phyloP scores from a whole-genome alignment of 2,797 vertebrate species.

The Zenarchopterus dispar region DNA sequence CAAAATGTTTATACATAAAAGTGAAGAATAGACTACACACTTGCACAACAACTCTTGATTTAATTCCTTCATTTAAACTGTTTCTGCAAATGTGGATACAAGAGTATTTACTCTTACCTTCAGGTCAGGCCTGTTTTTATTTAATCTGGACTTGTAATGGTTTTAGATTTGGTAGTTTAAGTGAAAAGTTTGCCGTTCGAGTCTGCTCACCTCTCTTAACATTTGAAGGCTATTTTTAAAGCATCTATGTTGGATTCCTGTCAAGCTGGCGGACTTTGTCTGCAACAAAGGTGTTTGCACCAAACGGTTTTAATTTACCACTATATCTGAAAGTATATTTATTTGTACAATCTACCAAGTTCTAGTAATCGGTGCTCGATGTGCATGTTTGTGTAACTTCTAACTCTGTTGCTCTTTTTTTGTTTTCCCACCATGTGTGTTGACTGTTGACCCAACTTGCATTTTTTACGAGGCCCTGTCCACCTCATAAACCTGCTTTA shows the following conservation, averaged over 20 bases:
- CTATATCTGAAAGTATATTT: slow-evolving; percentile 41
- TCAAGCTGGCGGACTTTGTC: slow-evolving; percentile 19
- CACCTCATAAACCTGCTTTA: slow-evolving; percentile 35
- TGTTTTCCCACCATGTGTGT: not conserved
- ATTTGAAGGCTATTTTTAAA: slow-evolving; percentile 27
- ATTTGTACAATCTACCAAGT: slow-evolving; percentile 12
- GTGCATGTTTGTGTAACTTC: slow-evolving; percentile 8
- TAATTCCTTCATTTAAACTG: slow-evolving; percentile 11
- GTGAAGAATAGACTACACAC: not conserved
- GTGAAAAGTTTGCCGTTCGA: slow-evolving; percentile 38
- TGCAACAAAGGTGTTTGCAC: slow-evolving; percentile 30
- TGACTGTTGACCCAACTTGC: slow-evolving; percentile 13
- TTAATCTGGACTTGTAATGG: slow-evolving; percentile 22
- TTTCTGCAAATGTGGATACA: slow-evolving; percentile 2
- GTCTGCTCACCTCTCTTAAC: slow-evolving; percentile 43
- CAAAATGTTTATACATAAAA: not conserved
- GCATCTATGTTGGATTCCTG: slow-evolving; percentile 26
- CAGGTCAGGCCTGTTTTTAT: slow-evolving; percentile 25
- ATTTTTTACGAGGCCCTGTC: slow-evolving; percentile 26
- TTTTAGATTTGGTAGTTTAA: slow-evolving; percentile 14
- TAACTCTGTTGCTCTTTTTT: not conserved
- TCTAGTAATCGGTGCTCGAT: slow-evolving; percentile 3
- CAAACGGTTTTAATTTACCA: slow-evolving; percentile 49
- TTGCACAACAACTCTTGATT: not conserved
- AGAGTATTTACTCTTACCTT: not conserved